A percentile compares a stretch with the other conserved stretches of the same genome.
phyloP scores from a whole-genome alignment of 2,797 vertebrate species.

The Aphelocoma californica region DNA sequence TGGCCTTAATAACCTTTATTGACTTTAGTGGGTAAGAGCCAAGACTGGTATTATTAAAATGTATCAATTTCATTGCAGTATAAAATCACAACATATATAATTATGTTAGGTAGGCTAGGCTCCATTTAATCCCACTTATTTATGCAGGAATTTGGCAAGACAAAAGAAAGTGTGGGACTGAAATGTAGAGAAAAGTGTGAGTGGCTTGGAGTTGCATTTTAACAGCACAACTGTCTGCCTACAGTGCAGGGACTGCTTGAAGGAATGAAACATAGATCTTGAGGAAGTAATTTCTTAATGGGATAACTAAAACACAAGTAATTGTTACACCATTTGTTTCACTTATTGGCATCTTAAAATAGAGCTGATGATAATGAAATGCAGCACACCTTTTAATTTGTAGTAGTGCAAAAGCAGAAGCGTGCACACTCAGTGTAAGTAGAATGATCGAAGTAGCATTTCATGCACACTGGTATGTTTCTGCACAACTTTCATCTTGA shows the following conservation, averaged over 20 bases:
- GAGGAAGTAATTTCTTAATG: background rate
- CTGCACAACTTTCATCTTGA: background rate
- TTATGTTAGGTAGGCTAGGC: slow-evolving; percentile 85
- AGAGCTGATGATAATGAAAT: background rate
- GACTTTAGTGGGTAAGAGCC: slow-evolving; percentile 88
- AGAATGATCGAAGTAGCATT: background rate
- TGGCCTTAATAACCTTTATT: slow-evolving; percentile 94
- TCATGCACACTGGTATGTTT: background rate
- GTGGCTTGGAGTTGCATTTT: slow-evolving; percentile 25
- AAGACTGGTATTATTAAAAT: slow-evolving; percentile 94
- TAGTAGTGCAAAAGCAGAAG: background rate
- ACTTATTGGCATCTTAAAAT: background rate
- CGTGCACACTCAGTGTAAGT: accelerated
- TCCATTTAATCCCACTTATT: slow-evolving; percentile 86
- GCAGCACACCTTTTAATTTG: background rate
- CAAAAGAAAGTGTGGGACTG: background rate
- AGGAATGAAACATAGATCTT: slow-evolving; percentile 28
- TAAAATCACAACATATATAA: slow-evolving; percentile 87
- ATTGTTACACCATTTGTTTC: background rate
- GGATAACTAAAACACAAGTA: background rate
- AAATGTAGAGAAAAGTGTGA: background rate
- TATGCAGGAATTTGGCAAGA: slow-evolving; percentile 77
- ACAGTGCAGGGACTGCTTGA: slow-evolving; percentile 13
- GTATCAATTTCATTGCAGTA: slow-evolving; percentile 89
- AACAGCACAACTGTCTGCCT: background rate